Evolutionary conservation across 2,888 invertebrate species (phyloP).

Genomic region (Gastracanthus pulcherrimus): DNA sequence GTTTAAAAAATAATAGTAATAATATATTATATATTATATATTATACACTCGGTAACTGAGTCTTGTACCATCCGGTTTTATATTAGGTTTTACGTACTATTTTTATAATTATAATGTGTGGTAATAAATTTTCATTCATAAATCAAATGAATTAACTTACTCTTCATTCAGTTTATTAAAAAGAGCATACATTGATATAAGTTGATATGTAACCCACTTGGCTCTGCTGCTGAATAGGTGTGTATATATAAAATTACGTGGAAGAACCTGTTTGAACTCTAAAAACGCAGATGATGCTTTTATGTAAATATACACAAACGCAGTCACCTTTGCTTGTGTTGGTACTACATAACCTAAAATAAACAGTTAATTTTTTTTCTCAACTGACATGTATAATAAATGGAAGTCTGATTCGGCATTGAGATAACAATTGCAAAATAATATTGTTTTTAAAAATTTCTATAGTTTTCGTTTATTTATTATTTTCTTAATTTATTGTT

Average conservation of each 20-base stretch:
- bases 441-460: background rate
- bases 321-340: background rate
- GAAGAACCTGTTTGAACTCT: background rate
- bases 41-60: too few relatives aligned
- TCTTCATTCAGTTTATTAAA: too few relatives aligned
- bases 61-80: too few relatives aligned
- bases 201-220: background rate
- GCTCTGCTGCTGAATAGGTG: background rate
- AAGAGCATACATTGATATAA: too few relatives aligned
- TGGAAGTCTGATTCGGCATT: background rate
- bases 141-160: too few relatives aligned
- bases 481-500: background rate
- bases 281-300: conserved; percentile 20
- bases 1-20: too few relatives aligned
- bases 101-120: too few relatives aligned
- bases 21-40: too few relatives aligned
- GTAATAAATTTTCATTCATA: too few relatives aligned
- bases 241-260: background rate
- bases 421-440: background rate
- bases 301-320: conserved; percentile 15
- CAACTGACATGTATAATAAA: background rate
- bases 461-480: background rate
- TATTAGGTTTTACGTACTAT: too few relatives aligned
- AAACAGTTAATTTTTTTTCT: conserved; percentile 13
- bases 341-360: conserved; percentile 40